Conservation (phyloP, 1,140 invertebrate species). For the Zaprionus vittiger region DNA sequence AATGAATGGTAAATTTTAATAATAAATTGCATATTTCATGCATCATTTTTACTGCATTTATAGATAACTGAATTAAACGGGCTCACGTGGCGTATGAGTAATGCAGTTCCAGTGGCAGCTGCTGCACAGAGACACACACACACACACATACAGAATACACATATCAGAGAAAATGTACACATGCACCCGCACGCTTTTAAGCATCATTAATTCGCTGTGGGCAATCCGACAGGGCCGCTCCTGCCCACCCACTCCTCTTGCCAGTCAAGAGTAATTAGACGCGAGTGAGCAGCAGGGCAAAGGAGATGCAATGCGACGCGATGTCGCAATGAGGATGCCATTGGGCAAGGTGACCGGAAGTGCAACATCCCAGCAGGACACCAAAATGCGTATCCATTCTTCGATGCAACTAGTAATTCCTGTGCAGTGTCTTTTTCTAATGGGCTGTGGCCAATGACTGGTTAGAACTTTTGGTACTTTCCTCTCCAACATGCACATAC, state of each 20-base stretch:
- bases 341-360: conserved; percentile 15
- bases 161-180: background rate
- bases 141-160: conserved; percentile 1
- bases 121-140: conserved; percentile 13
- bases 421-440: conserved; percentile 49
- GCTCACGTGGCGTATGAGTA: conserved; percentile 68
- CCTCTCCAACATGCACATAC: background rate
- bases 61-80: conserved; percentile 61
- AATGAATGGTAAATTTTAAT: conserved; percentile 13
- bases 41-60: conserved; percentile 41
- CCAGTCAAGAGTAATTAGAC: conserved; percentile 74
- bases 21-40: conserved; percentile 45
- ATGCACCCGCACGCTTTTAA: conserved; percentile 51
- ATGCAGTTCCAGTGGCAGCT: conserved; percentile 52
- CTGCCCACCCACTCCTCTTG: background rate
- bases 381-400: conserved; percentile 41
- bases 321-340: background rate
- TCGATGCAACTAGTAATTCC: conserved; percentile 22
- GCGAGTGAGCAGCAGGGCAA: too few species aligned
- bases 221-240: background rate
- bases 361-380: background rate
- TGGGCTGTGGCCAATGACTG: conserved; percentile 64
- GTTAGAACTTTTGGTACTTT: conserved; percentile 27
- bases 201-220: conserved; percentile 72
- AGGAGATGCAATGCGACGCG: conserved; percentile 12